Percentiles rank a stretch among this genome's conserved stretches.
phyloP scores from a whole-genome alignment of 1,140 invertebrate genomes.

The Sitophilus oryzae region DNA sequence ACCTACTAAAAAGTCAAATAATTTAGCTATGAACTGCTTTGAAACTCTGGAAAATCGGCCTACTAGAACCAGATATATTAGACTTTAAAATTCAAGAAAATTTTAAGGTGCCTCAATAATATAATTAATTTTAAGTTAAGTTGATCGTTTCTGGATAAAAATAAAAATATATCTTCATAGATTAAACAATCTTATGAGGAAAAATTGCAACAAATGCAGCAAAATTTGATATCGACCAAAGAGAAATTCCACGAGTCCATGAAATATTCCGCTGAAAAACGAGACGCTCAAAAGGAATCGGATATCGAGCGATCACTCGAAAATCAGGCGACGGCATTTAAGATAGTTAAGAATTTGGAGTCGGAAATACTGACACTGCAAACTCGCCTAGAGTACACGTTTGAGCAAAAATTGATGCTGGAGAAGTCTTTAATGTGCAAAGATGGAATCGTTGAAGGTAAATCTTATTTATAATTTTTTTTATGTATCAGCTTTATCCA shows the following conservation, averaged over 20 bases:
- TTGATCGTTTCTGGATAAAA: too few species aligned
- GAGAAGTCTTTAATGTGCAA: constrained; percentile 24
- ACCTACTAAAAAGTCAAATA: too few species aligned
- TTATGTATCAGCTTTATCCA: too few species aligned
- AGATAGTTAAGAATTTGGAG: constrained; percentile 35
- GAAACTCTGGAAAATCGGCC: too few species aligned
- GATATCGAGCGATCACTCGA: constrained; percentile 31
- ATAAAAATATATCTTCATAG: constrained; percentile 15
- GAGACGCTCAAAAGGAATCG: constrained; percentile 20
- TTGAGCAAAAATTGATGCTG: constrained; percentile 23
- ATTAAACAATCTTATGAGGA: constrained; percentile 35
- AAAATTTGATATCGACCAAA: constrained; percentile 26
- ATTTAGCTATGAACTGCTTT: too few species aligned
- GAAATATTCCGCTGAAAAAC: constrained; percentile 11
- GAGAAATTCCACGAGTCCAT: constrained; percentile 27
- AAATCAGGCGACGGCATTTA: constrained; percentile 25
- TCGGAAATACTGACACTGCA: constrained; percentile 32
- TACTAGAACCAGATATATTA: too few species aligned
- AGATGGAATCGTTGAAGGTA: constrained; percentile 23
- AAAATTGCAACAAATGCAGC: constrained; percentile 29
- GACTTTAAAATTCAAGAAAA: background rate
- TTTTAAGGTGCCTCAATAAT: background rate
- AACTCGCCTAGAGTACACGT: constrained; percentile 25
- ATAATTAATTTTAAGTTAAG: background rate
- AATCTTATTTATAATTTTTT: too few species aligned